Conservation (phyloP, 2,888 invertebrate genomes). For the Pherbina coryleti region DNA sequence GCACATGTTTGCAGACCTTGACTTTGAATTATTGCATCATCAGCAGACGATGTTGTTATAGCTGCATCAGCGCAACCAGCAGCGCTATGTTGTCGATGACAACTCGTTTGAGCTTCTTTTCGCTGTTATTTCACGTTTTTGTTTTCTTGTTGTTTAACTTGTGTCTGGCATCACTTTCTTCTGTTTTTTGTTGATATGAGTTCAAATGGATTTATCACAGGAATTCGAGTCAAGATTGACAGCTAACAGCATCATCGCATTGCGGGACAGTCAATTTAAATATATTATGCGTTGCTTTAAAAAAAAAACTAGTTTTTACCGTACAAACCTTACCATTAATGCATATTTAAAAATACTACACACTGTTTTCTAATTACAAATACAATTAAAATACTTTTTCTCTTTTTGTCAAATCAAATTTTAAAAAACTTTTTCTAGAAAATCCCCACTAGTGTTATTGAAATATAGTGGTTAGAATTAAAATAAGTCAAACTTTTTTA, state of each 20-base stretch:
- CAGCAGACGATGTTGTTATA: constrained; percentile 1
- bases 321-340: too few relatives aligned
- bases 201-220: constrained; percentile 1
- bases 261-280: too few relatives aligned
- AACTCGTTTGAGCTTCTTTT: background rate
- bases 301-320: too few relatives aligned
- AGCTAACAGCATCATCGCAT: background rate
- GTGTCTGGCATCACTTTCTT: background rate
- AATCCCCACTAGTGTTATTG: too few relatives aligned
- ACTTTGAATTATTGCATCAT: constrained; percentile 58
- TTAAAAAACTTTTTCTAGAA: too few relatives aligned
- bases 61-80: background rate
- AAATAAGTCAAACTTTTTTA: too few relatives aligned
- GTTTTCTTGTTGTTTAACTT: background rate
- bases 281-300: too few relatives aligned
- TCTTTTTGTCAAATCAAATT: too few relatives aligned
- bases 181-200: constrained; percentile 37
- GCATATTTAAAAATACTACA: too few relatives aligned
- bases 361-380: too few relatives aligned
- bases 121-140: background rate
- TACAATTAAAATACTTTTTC: too few relatives aligned
- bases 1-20: constrained; percentile 53
- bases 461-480: too few relatives aligned
- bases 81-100: background rate
- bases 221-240: background rate